Conservation (phyloP, 2,797 vertebrate genomes). For the Coluber constrictor region DNA sequence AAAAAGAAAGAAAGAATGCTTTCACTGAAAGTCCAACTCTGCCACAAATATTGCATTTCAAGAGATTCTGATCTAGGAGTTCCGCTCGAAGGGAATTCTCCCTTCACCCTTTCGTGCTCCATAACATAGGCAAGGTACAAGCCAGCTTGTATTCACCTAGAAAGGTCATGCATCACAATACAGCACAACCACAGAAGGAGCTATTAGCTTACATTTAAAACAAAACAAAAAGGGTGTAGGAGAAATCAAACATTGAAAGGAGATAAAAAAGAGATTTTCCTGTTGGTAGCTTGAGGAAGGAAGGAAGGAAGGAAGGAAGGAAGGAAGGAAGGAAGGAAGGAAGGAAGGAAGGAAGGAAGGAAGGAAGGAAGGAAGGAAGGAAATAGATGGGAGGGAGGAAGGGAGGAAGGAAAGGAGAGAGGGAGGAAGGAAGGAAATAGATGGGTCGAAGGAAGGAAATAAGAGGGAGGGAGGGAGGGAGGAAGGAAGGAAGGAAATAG, state of each 20-base stretch:
- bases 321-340: too few relatives aligned
- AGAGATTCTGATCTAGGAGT: background rate
- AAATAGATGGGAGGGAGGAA: background rate
- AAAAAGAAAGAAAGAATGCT: background rate
- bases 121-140: background rate
- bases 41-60: background rate
- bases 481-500: too few relatives aligned
- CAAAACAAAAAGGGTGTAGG: background rate
- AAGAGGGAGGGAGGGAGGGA: too few relatives aligned
- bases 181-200: background rate
- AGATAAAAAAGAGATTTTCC: background rate
- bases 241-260: background rate
- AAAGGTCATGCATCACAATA: background rate
- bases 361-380: background rate
- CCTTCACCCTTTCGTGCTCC: background rate
- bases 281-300: background rate
- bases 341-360: background rate
- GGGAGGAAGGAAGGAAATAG: too few relatives aligned
- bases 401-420: too few relatives aligned
- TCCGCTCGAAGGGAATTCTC: background rate
- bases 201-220: background rate
- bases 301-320: background rate
- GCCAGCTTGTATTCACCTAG: background rate
- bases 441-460: too few relatives aligned
- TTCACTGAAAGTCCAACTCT: background rate